Conservation (phyloP, 1,140 invertebrate genomes). For the Pantala flavescens region DNA sequence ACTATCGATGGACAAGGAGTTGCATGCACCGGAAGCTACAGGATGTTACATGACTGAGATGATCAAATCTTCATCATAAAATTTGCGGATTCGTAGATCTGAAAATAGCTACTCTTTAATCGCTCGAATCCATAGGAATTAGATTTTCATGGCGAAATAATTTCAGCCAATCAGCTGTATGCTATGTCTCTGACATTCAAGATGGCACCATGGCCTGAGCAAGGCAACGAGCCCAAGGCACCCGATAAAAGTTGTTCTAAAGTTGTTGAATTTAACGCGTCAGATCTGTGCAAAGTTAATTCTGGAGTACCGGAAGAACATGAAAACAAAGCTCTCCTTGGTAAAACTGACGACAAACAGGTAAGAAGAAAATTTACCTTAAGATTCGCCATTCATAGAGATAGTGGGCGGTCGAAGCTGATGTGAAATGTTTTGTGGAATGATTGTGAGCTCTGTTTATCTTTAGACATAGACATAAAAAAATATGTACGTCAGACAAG, state of each 20-base stretch:
- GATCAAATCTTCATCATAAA: too few species aligned
- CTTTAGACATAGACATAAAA: too few species aligned
- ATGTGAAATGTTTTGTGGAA: not conserved
- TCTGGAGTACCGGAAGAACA: constrained; percentile 13
- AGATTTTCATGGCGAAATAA: constrained; percentile 16
- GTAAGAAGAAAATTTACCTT: constrained; percentile 13
- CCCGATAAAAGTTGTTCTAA: constrained; percentile 42
- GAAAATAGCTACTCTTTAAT: too few species aligned
- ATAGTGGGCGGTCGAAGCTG: not conserved
- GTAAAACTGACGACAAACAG: constrained; percentile 21
- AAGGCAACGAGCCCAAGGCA: constrained; percentile 55
- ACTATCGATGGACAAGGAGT: too few species aligned
- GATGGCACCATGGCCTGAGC: constrained; percentile 58
- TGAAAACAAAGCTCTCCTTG: constrained; percentile 15
- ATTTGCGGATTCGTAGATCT: too few species aligned
- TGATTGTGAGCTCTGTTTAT: too few species aligned
- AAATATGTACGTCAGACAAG: not conserved
- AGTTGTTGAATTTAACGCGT: constrained; percentile 17
- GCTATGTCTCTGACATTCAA: constrained; percentile 32
- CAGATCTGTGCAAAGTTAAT: constrained; percentile 17
- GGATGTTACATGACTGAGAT: too few species aligned
- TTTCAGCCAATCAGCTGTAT: constrained; percentile 19
- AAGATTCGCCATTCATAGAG: not conserved
- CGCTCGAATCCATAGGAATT: not conserved
- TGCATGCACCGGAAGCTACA: too few species aligned